Percentiles rank a stretch among this genome's conserved stretches.
These are phyloP conservation scores for Manis javanica DNA, from an alignment of 2,797 vertebrate species.

Conservation along the genomic window DNA sequence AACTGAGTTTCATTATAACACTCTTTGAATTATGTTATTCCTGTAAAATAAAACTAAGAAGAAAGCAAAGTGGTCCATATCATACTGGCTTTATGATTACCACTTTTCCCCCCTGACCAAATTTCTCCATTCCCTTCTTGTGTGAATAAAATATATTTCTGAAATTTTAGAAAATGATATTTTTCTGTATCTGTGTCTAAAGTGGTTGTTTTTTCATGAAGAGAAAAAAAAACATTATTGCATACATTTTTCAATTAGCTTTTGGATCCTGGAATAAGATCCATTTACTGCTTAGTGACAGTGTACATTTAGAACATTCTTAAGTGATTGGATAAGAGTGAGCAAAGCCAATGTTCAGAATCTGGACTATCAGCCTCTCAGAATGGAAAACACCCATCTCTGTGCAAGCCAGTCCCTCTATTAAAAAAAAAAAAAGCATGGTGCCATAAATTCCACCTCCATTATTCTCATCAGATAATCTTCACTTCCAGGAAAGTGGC, in stretches of 20 bases:
- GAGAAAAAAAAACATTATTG: not conserved
- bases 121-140: not conserved
- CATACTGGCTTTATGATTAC: slow-evolving; percentile 61
- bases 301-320: not conserved
- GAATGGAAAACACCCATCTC: not conserved
- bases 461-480: not conserved
- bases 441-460: not conserved
- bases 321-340: not conserved
- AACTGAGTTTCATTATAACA: not conserved
- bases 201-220: not conserved
- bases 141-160: slow-evolving; percentile 40
- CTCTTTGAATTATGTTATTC: slow-evolving; percentile 67
- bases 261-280: not conserved
- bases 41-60: slow-evolving; percentile 51
- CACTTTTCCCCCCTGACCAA: accelerated
- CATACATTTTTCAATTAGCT: not conserved
- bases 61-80: not conserved
- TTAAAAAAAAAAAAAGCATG: not conserved
- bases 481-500: not conserved
- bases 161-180: slow-evolving; percentile 42
- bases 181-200: slow-evolving; percentile 8
- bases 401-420: not conserved
- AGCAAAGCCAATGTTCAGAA: not conserved
- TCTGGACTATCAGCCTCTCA: not conserved
- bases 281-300: not conserved